phyloP scores from a whole-genome alignment of 2,113 vertebrate species.

The Mormyrus lacerda region DNA sequence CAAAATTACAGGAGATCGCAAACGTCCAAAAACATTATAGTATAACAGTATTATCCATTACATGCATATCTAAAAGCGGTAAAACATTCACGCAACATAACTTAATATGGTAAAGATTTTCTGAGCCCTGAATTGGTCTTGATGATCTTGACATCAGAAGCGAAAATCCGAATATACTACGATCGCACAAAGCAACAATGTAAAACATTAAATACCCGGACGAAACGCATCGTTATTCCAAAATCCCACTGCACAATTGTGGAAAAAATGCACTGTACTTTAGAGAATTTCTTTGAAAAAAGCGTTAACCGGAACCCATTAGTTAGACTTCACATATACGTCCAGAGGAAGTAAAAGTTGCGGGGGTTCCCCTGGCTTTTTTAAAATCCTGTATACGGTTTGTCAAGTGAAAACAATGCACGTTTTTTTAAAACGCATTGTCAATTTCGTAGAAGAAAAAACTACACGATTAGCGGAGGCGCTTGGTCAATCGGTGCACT shows the following conservation, averaged over 20 bases:
- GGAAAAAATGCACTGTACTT: conserved; percentile 45
- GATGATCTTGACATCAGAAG: background rate
- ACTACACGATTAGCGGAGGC: conserved; percentile 43
- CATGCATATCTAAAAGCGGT: background rate
- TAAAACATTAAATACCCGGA: background rate
- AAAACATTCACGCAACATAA: background rate
- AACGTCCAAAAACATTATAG: background rate
- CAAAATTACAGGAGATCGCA: background rate
- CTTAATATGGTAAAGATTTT: background rate
- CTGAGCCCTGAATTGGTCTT: background rate
- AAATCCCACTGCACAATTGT: conserved; percentile 22
- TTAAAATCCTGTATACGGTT: background rate
- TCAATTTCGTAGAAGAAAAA: background rate
- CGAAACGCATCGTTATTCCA: background rate
- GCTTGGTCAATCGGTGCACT: conserved; percentile 47
- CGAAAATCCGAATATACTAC: conserved; percentile 12
- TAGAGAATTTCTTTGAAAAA: conserved; percentile 61
- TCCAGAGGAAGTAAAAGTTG: background rate
- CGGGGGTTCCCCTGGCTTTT: background rate
- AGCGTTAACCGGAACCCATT: conserved; percentile 54
- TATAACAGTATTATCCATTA: background rate
- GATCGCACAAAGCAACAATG: background rate
- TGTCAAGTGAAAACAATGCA: conserved; percentile 7
- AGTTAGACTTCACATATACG: conserved; percentile 27
- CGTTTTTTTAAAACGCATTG: background rate